Conservation (phyloP, 2,113 vertebrate genomes). For the Xenopus laevis region DNA sequence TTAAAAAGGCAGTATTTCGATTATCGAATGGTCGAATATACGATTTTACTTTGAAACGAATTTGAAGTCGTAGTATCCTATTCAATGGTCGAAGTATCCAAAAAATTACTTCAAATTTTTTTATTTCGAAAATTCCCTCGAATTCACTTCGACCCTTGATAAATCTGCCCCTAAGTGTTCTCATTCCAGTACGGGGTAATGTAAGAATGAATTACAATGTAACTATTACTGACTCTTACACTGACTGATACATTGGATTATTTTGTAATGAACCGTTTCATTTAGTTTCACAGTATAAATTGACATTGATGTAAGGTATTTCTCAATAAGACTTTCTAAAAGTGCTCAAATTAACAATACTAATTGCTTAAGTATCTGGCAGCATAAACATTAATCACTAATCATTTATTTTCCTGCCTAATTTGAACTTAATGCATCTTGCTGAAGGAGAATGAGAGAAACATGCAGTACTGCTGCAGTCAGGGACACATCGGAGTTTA, state of each 20-base stretch:
- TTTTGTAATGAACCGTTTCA: slow-evolving; percentile 18
- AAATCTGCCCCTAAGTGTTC: no score
- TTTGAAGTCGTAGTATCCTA: no score
- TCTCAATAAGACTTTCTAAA: not conserved
- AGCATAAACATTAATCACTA: slow-evolving; percentile 30
- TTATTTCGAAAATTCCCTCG: no score
- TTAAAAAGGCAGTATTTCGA: no score
- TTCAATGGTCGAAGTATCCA: no score
- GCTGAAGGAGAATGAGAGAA: not conserved
- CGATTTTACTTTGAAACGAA: no score
- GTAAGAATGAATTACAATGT: not conserved
- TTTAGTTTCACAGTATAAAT: slow-evolving; percentile 13
- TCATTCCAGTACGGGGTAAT: no score
- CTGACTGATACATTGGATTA: not conserved
- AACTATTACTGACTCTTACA: not conserved
- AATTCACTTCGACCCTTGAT: no score
- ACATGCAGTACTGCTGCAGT: no score
- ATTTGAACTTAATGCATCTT: not conserved
- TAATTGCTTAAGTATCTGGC: slow-evolving; percentile 33
- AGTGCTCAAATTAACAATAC: slow-evolving; percentile 28
- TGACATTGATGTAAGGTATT: slow-evolving; percentile 32
- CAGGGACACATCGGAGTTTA: no score
- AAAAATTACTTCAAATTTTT: no score
- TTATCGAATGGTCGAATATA: no score
- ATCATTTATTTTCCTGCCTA: slow-evolving; percentile 15